Evolutionary conservation across 2,113 vertebrate species (phyloP), one percentile per base, ranked within the genome.

Genomic region (Gopherus flavomarginatus): DNA sequence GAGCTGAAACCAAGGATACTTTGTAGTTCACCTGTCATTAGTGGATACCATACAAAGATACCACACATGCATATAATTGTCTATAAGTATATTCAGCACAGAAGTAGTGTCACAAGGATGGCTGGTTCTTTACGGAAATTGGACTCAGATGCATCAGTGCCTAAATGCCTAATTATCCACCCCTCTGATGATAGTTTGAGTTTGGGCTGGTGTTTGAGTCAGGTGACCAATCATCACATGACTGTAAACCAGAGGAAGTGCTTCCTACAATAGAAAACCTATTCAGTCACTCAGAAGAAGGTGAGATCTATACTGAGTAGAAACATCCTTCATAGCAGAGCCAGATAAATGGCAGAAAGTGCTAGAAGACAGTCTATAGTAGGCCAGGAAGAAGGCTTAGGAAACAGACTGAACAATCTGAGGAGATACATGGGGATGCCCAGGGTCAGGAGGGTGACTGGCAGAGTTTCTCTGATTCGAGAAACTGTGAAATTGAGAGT

Each of bases 201-300:
- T 22, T 90, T 52, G 19, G 11, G 44, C 50, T 77, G 11, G 24
- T 22, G 2, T 80, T 89, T 56, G 85, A 49, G 5, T 5, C 80
- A 17, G 38, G 10, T 0, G 0, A 83, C 44, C 29, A 72, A 7
- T 8, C 81, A 21, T 42, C 16, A 52, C 38, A 47, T 24, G 81
- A 78, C 5, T 86, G 50, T 27, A 56, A 54, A 47, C 6, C 31
- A 65, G 21, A 47, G 79, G 84, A 82, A 31, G 2, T 27, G 56
- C 17, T 52, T 72, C 11, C 4, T 75, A 14, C 10, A 87, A 56
- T 85, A 91, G 31, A 35, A 85, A 91, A 35, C 1, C 72, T 79
- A 50, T 82, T 14, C 10, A 72, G 9, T 27, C 27, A 24, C 62
- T 24, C 2, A 11, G 4, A 16, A 0, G 62, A 6, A 89, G 5